phyloP scores from a whole-genome alignment of 2,888 invertebrate species.

The Heliconius charithonia region DNA sequence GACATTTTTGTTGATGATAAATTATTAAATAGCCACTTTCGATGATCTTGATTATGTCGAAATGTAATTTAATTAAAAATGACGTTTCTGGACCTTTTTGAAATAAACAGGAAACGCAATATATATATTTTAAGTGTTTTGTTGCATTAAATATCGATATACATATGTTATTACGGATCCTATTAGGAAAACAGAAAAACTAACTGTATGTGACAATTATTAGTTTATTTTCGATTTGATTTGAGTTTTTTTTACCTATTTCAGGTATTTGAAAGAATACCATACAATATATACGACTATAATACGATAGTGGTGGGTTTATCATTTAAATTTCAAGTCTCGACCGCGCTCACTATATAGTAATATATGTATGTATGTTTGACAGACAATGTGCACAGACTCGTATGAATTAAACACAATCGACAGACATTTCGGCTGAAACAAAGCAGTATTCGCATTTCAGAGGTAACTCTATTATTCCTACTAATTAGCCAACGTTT shows the following conservation, averaged over 20 bases:
- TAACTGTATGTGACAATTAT: too few species aligned
- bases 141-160: too few species aligned
- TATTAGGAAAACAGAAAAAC: too few species aligned
- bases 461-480: slow-evolving; percentile 51
- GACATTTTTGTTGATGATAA: not conserved
- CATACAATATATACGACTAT: not conserved
- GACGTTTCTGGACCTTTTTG: too few species aligned
- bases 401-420: slow-evolving; percentile 25
- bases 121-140: too few species aligned
- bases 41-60: too few species aligned
- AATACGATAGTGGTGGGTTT: not conserved
- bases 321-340: not conserved
- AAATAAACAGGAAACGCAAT: too few species aligned
- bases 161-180: too few species aligned
- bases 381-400: slow-evolving; percentile 8
- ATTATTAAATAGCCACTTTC: not conserved
- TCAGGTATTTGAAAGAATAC: too few species aligned
- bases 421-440: slow-evolving; percentile 27
- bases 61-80: too few species aligned
- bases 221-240: too few species aligned
- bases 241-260: too few species aligned
- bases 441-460: slow-evolving; percentile 44
- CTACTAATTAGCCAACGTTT: slow-evolving; percentile 55
- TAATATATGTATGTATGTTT: not conserved
- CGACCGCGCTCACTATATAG: not conserved